Base-by-base conservation (phyloP, 1,140 invertebrate genomes). In the Drosophila erecta region DNA sequence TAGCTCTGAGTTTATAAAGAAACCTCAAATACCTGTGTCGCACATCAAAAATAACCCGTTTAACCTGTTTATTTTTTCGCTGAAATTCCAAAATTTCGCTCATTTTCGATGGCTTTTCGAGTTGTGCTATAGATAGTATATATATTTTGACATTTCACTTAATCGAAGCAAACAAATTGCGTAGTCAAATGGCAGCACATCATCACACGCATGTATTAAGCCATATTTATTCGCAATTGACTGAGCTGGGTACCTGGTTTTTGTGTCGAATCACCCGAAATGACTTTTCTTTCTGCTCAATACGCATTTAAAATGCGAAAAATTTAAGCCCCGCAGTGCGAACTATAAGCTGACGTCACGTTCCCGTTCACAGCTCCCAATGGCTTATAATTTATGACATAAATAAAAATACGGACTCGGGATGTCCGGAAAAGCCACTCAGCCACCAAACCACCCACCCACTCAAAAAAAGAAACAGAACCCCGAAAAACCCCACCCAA, bases 371-470 rank as follows among this genome's bases (percentile, higher is more conserved):
- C 84, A 87, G 79, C 75, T 87, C 83, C 83, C 83, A 83, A 87
- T 87, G 83, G 84, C 84, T 89, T 87, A 87, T 87, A 87, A 89
- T 87, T 87, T 87, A 87, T 87, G 84, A 83, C 83, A 87, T 81
- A 87, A 87, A 87, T 87, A 87, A 87, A 87, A 87, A 81, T 76
- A 86, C 83, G 49, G 40, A 69, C 60, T 69, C 49, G 37, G 59
- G 47, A 73, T 75, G 69, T 66, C 22, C 62, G 41, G 12, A 40
- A 66, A 66, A 35, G 55, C 62, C 49, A 67, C 62, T 51, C 41
- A 44, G 17, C 41, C 41, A 20, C 41, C 41, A 30, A 30, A 20
- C 62, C 50, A 38, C 10, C 35, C 44, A 12, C 11, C 17, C 14
- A 38, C 20, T 17, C n/a, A 50, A 47, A 41, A 0, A 24, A 24